Conservation (phyloP, 2,888 invertebrate genomes). For the Augochlorella aurata region DNA sequence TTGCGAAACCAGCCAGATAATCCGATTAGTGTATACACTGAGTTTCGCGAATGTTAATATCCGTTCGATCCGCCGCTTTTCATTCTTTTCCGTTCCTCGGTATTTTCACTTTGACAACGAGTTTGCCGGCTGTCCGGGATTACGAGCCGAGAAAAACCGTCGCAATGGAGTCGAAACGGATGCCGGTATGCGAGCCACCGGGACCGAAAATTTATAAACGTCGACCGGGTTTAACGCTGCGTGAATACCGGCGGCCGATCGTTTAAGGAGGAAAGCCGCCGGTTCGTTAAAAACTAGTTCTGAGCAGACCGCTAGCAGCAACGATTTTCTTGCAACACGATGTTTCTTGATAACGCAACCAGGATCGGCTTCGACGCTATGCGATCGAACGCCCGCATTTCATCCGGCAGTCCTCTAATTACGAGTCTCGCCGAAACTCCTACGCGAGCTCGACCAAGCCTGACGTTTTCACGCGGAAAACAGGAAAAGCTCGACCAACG, state of each 20-base stretch:
- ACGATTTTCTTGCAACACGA: constrained; percentile 47
- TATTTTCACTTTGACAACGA: neutral
- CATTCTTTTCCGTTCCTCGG: neutral
- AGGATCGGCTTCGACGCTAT: neutral
- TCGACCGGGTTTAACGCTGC: constrained; percentile 12
- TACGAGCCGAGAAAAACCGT: neutral
- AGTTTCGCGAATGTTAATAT: neutral
- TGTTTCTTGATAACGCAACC: constrained; percentile 51
- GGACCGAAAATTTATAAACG: constrained; percentile 14
- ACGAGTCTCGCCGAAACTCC: constrained; percentile 27
- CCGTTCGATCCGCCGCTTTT: neutral
- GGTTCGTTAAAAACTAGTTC: constrained; percentile 51
- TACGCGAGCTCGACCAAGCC: constrained; percentile 28
- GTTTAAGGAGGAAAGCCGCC: constrained; percentile 31
- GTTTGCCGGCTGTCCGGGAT: neutral
- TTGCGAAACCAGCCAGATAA: neutral
- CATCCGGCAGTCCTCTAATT: constrained; percentile 34
- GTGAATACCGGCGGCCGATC: constrained; percentile 17
- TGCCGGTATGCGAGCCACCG: neutral
- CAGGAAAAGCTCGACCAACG: constrained; percentile 30
- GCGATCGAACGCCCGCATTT: constrained; percentile 16
- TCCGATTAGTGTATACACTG: neutral
- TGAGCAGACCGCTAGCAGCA: constrained; percentile 29
- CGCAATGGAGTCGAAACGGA: neutral
- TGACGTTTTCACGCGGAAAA: constrained; percentile 21